Percentiles rank a stretch among this genome's conserved stretches.
Conservation (phyloP, 2,888 invertebrate species). For the Machimus rusticus region DNA sequence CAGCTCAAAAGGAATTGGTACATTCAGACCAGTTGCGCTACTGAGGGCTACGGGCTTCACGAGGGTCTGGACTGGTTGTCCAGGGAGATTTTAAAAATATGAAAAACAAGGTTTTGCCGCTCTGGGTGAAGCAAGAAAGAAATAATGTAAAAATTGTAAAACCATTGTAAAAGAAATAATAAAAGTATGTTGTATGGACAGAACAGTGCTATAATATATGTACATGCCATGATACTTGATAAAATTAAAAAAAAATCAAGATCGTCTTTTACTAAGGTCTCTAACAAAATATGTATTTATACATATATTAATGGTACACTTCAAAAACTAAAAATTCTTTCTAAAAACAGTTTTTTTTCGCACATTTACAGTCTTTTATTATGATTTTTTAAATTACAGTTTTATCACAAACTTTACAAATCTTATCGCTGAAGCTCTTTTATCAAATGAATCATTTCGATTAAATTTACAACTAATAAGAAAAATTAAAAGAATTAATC, state of each 20-base stretch:
- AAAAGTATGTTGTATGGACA: not conserved
- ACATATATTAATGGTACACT: too few species aligned
- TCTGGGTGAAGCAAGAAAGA: not conserved
- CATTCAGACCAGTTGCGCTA: slow-evolving; percentile 49
- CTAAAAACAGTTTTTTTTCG: not conserved
- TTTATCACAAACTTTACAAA: slow-evolving; percentile 9
- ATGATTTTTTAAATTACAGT: not conserved
- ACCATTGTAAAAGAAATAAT: not conserved
- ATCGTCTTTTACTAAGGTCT: too few species aligned
- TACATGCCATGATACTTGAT: too few species aligned
- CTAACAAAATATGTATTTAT: too few species aligned
- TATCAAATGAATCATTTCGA: not conserved
- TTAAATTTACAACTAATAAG: not conserved
- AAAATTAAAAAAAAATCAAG: too few species aligned
- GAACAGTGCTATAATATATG: not conserved
- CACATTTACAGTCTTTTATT: not conserved
- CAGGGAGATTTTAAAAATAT: slow-evolving; percentile 43
- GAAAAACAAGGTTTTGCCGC: not conserved
- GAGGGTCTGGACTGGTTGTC: slow-evolving; percentile 52
- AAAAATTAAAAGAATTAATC: not conserved
- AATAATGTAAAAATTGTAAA: not conserved
- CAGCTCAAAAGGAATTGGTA: slow-evolving; percentile 50
- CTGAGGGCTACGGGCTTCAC: slow-evolving; percentile 48
- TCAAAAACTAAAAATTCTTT: too few species aligned
- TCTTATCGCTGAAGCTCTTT: not conserved